Conservation (phyloP, 2,888 invertebrate species). For the Cacoxenus indagator region DNA sequence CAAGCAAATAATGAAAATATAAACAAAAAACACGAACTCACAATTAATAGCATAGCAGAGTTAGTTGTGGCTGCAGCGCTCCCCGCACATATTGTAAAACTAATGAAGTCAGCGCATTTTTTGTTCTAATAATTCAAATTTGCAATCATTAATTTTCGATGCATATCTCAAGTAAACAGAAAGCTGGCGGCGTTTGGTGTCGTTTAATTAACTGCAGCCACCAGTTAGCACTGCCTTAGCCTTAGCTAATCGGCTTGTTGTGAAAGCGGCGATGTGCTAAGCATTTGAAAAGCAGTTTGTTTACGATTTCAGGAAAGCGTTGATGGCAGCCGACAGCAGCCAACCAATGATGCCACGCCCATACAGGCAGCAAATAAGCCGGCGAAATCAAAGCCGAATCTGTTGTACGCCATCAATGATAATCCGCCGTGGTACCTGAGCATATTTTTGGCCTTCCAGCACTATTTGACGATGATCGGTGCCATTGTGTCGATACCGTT, state of each 20-base stretch:
- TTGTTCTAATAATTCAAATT: background rate
- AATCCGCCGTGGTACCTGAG: slow-evolving; percentile 88
- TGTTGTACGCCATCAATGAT: slow-evolving; percentile 82
- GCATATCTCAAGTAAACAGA: slow-evolving; percentile 46
- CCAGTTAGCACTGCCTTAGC: background rate
- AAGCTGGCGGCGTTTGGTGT: slow-evolving; percentile 19
- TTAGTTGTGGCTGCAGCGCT: too few relatives aligned
- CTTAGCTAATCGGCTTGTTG: background rate
- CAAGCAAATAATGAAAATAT: background rate
- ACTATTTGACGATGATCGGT: slow-evolving; percentile 88
- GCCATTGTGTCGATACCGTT: slow-evolving; percentile 87
- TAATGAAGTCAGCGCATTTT: background rate
- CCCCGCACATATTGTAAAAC: too few relatives aligned
- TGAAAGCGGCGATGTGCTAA: background rate
- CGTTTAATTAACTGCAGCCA: slow-evolving; percentile 7
- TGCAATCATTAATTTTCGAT: slow-evolving; percentile 29
- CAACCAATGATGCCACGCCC: background rate
- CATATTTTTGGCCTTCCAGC: slow-evolving; percentile 86
- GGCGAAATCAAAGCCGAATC: slow-evolving; percentile 62
- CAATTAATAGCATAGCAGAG: slow-evolving; percentile 1
- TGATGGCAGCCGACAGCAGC: background rate
- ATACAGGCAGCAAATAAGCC: background rate
- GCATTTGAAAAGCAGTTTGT: background rate
- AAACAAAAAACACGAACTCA: background rate
- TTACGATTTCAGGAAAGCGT: background rate